phyloP scores from a whole-genome alignment of 2,113 vertebrate genomes.

The Sinosuthora webbiana region DNA sequence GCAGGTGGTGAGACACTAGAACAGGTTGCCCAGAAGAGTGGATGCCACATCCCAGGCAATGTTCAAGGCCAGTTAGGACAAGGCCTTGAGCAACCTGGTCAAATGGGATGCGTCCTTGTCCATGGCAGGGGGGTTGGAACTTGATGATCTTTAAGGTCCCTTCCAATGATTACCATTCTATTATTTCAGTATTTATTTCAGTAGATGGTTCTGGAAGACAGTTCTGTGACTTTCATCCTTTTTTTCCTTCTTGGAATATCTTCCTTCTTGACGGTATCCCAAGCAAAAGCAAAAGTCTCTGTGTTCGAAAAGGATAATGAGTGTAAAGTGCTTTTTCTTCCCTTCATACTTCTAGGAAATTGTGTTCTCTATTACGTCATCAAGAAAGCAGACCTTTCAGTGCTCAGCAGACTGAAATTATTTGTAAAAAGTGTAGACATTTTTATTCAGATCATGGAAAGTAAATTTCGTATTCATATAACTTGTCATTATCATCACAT shows the following conservation, averaged over 20 bases:
- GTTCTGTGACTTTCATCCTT: not conserved
- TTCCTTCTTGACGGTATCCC: not conserved
- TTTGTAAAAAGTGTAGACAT: not conserved
- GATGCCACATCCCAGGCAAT: not conserved
- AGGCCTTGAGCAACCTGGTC: not conserved
- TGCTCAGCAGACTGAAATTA: not conserved
- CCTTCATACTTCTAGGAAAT: not conserved
- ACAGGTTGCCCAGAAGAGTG: not conserved
- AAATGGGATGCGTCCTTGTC: not conserved
- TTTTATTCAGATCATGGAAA: not conserved
- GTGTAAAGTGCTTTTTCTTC: not conserved
- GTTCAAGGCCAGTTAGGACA: not conserved
- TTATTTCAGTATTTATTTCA: not conserved
- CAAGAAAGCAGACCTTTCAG: not conserved
- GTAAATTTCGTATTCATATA: not conserved
- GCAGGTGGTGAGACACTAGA: not conserved
- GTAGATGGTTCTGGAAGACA: not conserved
- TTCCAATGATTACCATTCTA: not conserved
- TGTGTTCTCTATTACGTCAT: rapidly evolving
- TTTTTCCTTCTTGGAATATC: not conserved
- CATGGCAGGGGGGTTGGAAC: not conserved
- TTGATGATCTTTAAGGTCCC: not conserved
- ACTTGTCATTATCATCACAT: not conserved
- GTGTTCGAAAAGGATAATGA: not conserved
- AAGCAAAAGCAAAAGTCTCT: not conserved